Base-by-base conservation (phyloP, 2,113 vertebrate genomes). In the Ardeotis arabs region DNA sequence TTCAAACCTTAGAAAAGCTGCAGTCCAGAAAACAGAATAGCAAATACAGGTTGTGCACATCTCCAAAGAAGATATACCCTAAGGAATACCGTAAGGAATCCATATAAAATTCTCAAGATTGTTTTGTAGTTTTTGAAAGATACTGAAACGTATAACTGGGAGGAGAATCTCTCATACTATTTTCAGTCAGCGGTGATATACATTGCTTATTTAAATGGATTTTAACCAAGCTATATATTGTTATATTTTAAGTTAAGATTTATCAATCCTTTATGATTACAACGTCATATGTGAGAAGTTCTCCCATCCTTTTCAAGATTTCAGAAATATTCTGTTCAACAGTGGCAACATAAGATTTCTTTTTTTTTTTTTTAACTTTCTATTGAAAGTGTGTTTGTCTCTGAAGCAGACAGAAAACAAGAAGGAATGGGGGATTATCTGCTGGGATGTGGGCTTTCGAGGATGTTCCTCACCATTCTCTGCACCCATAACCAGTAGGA, bases 11-110 rank as follows among this genome's bases (percentile, higher is more conserved):
- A 93, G 74, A 63, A 90, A 97, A 96, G 80, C 91, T 93, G 68
- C 89, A 95, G 81, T 95, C 82, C 91, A 78, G 96, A 95, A 97
- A 97, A 96, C 91, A 95, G 86, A 95, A 96, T 87, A 77, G 93
- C 82, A 96, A 87, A 96, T 84, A 64, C 41, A 53, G 92, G 69
- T 66, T 94, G 86, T 11, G 59, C 6, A 41, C 67, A 33, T 84
- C 83, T 76, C 92, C 82, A 67, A 94, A 96, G 89, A 77, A 93
- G 74, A 95, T 82, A 92, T 22, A 58, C 52, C 27, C 79, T 22
- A 69, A 96, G 47, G 77, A 93, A 96, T 78, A 59, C 15, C 1
- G 2, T 33, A 70, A 93, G 66, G 53, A 87, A 82, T 79, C 29
- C 53, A 53, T 64, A 31, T 20, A 53, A 74, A 93, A 81, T 73